These are phyloP conservation scores for Phorcus lineatus DNA, from an alignment of 2,888 invertebrate species.

Conservation along the genomic window DNA sequence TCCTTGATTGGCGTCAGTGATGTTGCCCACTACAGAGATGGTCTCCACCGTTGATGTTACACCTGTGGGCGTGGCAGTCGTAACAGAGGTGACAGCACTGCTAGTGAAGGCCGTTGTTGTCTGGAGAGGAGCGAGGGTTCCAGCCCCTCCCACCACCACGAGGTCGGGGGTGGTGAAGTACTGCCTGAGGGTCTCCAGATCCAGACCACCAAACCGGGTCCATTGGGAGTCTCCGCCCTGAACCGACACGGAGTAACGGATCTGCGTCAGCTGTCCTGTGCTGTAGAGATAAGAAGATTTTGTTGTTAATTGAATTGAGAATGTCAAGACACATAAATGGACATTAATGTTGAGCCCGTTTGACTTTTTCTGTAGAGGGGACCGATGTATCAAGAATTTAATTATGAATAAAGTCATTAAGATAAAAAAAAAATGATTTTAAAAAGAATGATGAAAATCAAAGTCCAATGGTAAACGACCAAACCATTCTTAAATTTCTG, in stretches of 20 bases:
- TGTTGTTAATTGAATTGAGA: too few species aligned
- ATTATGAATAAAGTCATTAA: too few species aligned
- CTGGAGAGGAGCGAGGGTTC: neutral
- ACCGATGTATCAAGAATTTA: too few species aligned
- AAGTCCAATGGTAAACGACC: too few species aligned
- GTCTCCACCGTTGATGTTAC: neutral
- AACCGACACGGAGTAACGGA: neutral
- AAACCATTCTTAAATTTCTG: too few species aligned
- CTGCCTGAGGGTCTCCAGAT: neutral
- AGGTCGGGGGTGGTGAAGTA: neutral
- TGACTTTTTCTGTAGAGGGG: too few species aligned
- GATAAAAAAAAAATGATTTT: too few species aligned
- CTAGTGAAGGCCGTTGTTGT: neutral
- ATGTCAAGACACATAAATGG: too few species aligned
- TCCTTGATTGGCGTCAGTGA: neutral
- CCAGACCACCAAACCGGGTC: neutral
- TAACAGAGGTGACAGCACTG: neutral
- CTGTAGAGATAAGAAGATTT: neutral
- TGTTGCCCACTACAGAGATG: neutral
- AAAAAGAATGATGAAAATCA: too few species aligned
- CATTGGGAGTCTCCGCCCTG: neutral
- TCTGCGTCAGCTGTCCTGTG: neutral
- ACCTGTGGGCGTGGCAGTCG: neutral
- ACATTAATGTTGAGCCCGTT: too few species aligned
- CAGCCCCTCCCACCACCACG: neutral